Conservation (phyloP, 1,140 invertebrate species). For the Sipha flava region DNA sequence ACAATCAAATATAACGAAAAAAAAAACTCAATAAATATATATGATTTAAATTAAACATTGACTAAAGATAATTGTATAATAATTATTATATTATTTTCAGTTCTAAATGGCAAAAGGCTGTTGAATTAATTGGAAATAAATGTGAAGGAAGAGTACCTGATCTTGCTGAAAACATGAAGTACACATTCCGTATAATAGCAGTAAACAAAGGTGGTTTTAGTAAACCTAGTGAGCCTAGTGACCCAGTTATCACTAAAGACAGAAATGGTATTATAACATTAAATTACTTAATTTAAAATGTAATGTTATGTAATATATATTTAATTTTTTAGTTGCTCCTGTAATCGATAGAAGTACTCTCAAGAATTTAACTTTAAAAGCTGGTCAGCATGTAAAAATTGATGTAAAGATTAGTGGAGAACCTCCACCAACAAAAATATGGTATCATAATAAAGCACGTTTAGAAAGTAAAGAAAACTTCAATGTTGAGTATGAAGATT, state of each 20-base stretch:
- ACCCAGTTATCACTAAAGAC: conserved; percentile 73
- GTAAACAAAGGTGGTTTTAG: conserved; percentile 90
- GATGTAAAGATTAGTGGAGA: conserved; percentile 85
- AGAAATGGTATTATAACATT: conserved; percentile 61
- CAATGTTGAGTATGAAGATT: conserved; percentile 75
- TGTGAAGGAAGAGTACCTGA: conserved; percentile 77
- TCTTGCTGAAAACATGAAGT: conserved; percentile 87
- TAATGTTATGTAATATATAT: not conserved
- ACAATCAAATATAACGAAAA: no score
- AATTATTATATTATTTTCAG: conserved; percentile 39
- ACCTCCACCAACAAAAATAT: conserved; percentile 74
- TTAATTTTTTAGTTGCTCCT: conserved; percentile 56
- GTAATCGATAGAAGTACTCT: conserved; percentile 84
- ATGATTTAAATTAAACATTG: no score
- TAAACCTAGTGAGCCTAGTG: conserved; percentile 77
- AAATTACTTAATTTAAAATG: no score
- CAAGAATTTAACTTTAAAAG: conserved; percentile 77
- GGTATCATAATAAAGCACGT: conserved; percentile 74
- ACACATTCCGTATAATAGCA: conserved; percentile 93
- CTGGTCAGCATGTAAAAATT: conserved; percentile 72
- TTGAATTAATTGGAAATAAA: conserved; percentile 72
- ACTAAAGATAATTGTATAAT: not conserved
- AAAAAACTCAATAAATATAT: no score
- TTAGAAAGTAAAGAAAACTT: conserved; percentile 57
- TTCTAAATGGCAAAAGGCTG: conserved; percentile 83